These are phyloP conservation scores for Bruchidius siliquastri DNA, from an alignment of 2,888 invertebrate genomes.

Conservation along the genomic window DNA sequence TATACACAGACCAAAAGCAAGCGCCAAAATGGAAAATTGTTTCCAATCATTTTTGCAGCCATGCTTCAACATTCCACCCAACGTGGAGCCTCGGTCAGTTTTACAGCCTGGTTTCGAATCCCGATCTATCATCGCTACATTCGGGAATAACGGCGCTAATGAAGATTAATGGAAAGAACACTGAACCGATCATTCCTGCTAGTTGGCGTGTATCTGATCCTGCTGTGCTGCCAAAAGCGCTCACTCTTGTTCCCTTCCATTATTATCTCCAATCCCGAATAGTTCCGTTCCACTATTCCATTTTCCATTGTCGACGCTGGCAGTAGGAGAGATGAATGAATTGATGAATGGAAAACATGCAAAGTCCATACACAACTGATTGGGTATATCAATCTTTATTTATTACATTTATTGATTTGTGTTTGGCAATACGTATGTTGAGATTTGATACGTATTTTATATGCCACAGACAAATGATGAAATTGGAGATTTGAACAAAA, in stretches of 20 bases:
- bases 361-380: background rate
- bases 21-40: background rate
- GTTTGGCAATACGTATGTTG: too few relatives aligned
- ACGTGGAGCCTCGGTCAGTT: background rate
- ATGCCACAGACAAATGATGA: too few relatives aligned
- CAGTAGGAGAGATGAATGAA: background rate
- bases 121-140: background rate
- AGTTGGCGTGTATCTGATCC: background rate
- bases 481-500: too few relatives aligned
- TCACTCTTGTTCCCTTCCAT: background rate
- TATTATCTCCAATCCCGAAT: background rate
- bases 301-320: background rate
- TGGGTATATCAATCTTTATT: background rate
- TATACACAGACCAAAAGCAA: too few relatives aligned
- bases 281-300: background rate
- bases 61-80: background rate
- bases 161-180: background rate
- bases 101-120: background rate
- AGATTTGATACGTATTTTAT: too few relatives aligned
- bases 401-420: background rate
- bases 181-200: background rate
- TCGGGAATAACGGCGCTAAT: background rate
- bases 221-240: background rate
- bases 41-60: background rate
- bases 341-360: background rate